These are phyloP conservation scores for Aphodius granarius DNA, from an alignment of 2,888 invertebrate genomes.

Conservation along the genomic window DNA sequence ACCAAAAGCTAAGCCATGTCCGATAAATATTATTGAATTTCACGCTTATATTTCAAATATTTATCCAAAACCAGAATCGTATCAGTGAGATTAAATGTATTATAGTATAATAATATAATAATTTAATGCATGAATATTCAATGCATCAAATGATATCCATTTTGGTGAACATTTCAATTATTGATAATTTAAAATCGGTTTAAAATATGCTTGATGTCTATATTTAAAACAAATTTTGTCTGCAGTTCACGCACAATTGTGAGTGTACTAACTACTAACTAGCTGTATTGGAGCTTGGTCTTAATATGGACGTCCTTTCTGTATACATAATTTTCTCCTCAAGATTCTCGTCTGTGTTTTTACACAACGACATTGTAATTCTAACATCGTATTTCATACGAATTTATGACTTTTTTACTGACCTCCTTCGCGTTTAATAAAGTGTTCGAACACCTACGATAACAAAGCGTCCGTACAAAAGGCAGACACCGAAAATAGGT, in stretches of 20 bases:
- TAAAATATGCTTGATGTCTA: no score
- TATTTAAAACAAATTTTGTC: no score
- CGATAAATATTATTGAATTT: background rate
- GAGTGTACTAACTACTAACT: no score
- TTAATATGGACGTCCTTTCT: no score
- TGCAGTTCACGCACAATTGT: no score
- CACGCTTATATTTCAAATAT: background rate
- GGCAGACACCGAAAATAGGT: background rate
- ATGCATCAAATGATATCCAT: no score
- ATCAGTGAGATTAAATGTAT: background rate
- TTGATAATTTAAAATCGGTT: no score
- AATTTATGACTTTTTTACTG: background rate
- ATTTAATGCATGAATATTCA: background rate
- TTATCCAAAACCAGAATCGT: background rate
- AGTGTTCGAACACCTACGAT: background rate
- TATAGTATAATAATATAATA: no score
- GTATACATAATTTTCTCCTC: background rate
- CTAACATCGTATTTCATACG: background rate
- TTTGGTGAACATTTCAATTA: no score
- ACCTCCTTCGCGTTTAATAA: background rate
- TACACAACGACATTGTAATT: background rate
- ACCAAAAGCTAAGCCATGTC: background rate
- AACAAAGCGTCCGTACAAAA: background rate
- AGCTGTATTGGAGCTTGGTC: no score
- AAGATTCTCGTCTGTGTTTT: background rate